phyloP scores from a whole-genome alignment of 2,797 vertebrate species.

The Pangasius mekongensis region DNA sequence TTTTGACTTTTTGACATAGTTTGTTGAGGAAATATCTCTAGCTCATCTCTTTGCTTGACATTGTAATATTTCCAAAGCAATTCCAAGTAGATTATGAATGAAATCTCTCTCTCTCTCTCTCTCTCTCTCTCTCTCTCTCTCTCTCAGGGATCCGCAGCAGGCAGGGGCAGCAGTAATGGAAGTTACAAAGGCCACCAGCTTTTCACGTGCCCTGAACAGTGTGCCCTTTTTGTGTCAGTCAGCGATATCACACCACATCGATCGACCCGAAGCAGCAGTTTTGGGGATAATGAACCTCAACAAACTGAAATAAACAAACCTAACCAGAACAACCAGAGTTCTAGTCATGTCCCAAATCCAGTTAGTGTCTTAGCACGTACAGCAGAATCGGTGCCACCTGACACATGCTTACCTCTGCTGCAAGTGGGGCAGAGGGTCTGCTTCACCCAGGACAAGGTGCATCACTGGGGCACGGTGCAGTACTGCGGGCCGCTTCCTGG shows the following conservation, averaged over 20 bases:
- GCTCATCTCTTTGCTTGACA: not conserved
- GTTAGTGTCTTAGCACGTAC: slow-evolving; percentile 62
- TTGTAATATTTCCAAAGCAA: not conserved
- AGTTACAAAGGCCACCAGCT: slow-evolving; percentile 74
- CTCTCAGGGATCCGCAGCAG: slow-evolving; percentile 73
- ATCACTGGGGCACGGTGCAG: slow-evolving; percentile 66
- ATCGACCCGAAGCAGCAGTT: slow-evolving; percentile 50
- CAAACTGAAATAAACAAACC: slow-evolving; percentile 13
- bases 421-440: slow-evolving; percentile 70
- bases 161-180: slow-evolving; percentile 74
- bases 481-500: slow-evolving; percentile 72
- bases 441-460: slow-evolving; percentile 59
- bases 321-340: slow-evolving; percentile 14
- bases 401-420: slow-evolving; percentile 41
- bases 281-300: slow-evolving; percentile 31
- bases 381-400: slow-evolving; percentile 50
- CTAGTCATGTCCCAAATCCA: slow-evolving; percentile 42
- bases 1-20: not conserved
- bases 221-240: slow-evolving; percentile 74
- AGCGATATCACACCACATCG: slow-evolving; percentile 63
- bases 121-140: not conserved
- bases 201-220: slow-evolving; percentile 78
- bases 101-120: not conserved
- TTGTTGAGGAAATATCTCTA: not conserved
- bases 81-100: not conserved